Evolutionary conservation across 2,888 invertebrate species (phyloP).

Genomic region (Tiliacea citrago): DNA sequence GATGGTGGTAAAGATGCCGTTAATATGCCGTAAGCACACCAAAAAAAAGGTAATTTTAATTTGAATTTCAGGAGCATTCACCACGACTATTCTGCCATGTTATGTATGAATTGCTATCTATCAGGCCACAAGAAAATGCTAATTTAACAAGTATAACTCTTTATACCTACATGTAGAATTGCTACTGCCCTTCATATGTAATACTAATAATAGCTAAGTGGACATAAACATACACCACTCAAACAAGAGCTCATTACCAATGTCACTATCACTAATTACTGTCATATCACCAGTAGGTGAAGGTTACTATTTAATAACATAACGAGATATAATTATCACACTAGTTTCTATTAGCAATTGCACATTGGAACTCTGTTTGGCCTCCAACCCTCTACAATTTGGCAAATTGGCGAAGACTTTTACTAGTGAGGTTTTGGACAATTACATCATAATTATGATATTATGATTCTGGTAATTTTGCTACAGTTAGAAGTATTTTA

Average conservation of each 20-base stretch:
- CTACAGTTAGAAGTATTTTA: not conserved
- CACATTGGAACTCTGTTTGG: conserved; percentile 16
- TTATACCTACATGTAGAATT: too few relatives aligned
- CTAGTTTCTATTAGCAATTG: conserved; percentile 34
- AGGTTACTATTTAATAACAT: conserved; percentile 31
- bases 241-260: conserved; percentile 35
- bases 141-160: too few relatives aligned
- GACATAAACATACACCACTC: conserved; percentile 14
- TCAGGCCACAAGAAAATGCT: not conserved
- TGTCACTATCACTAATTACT: conserved; percentile 46
- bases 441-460: not conserved
- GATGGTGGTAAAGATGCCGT: not conserved
- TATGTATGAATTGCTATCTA: not conserved
- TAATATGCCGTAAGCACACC: not conserved
- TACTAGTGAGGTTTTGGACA: conserved; percentile 14
- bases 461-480: not conserved
- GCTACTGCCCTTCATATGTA: not conserved
- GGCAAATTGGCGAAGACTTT: conserved; percentile 27
- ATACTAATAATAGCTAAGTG: not conserved
- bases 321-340: conserved; percentile 48
- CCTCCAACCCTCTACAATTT: conserved; percentile 43
- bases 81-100: not conserved
- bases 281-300: conserved; percentile 42
- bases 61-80: not conserved
- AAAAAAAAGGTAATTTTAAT: not conserved